Base-by-base conservation (phyloP, 2,113 vertebrate species). In the Ictalurus punctatus region DNA sequence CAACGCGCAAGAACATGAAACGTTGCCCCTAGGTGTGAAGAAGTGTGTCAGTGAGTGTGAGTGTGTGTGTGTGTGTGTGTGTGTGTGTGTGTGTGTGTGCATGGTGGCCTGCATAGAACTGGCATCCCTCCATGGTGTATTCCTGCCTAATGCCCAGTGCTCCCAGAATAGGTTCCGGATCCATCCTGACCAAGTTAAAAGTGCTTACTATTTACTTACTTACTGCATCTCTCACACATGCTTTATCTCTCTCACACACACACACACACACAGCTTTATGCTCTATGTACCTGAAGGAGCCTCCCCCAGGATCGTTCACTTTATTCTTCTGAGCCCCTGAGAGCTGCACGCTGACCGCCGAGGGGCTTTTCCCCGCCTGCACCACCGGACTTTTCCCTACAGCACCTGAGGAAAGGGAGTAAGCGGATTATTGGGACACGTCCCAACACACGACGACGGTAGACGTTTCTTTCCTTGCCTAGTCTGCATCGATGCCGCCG, bases 261-360 rank as follows among this genome's bases (percentile, higher is more conserved):
- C 44, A 73, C 37, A 21, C 40, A 52, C 76, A 23, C 76, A 59
- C 48, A 6, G 40, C n/a, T 34, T 1, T 16, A 79, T 30, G 37
- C 12, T 7, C 44, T 12, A 1, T 13, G 94, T 96, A 97, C 96
- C 95, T 96, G 95, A 96, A 97, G 94, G 96, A 96, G 93, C 95
- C 95, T 94, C 95, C 96, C 95, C 95, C 95, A 6, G 96, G 95
- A 95, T 98, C 96, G 92, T 96, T 97, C 92, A 96, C 94, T 94
- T 96, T 96, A 95, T 95, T 97, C 95, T 97, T 97, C 95, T 96
- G 95, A 96, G 96, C 97, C 93, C 95, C 96, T 92, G 95, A 96
- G 94, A 96, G 96, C 95, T 97, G 95, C 95, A 95, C 94, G 92
- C 94, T 93, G 93, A 96, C 91, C 86, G 94, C 96, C 91, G 92